Conservation (phyloP, 2,113 vertebrate genomes). For the Tenebrosternarchus preto region DNA sequence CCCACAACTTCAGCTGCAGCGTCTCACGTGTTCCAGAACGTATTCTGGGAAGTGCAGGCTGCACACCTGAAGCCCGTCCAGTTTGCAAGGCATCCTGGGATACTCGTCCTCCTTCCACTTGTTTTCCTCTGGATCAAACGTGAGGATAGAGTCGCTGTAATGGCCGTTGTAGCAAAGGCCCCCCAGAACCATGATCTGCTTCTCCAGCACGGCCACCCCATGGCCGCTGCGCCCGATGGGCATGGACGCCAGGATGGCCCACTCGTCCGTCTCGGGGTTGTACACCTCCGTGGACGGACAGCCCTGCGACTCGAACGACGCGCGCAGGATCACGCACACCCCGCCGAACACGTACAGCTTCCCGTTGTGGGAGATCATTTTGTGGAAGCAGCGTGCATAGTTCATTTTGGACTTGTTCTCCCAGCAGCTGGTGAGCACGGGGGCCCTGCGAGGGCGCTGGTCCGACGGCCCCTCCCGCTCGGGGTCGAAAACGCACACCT, state of each 20-base stretch:
- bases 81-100: slow-evolving; percentile 98
- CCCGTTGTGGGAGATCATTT: slow-evolving; percentile 98
- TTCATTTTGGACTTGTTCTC: slow-evolving; percentile 99
- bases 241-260: slow-evolving; percentile 98
- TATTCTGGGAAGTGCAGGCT: slow-evolving; percentile 97
- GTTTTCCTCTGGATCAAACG: slow-evolving; percentile 97
- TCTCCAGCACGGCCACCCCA: slow-evolving; percentile 94
- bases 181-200: slow-evolving; percentile 98
- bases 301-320: slow-evolving; percentile 98
- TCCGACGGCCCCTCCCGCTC: slow-evolving; percentile 88
- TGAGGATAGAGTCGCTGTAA: slow-evolving; percentile 99
- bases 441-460: slow-evolving; percentile 84
- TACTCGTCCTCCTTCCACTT: slow-evolving; percentile 99
- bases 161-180: slow-evolving; percentile 98
- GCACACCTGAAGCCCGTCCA: slow-evolving; percentile 98
- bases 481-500: slow-evolving; percentile 97
- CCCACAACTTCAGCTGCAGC: slow-evolving; percentile 90
- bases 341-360: slow-evolving; percentile 98
- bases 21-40: slow-evolving; percentile 92
- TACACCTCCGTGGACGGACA: slow-evolving; percentile 98
- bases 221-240: slow-evolving; percentile 98
- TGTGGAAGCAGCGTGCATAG: slow-evolving; percentile 98
- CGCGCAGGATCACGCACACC: slow-evolving; percentile 95
- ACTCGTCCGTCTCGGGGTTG: slow-evolving; percentile 92
- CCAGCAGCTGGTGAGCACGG: slow-evolving; percentile 93